These are phyloP conservation scores for Decapterus maruadsi DNA, from an alignment of 2,797 vertebrate species.

Conservation along the genomic window DNA sequence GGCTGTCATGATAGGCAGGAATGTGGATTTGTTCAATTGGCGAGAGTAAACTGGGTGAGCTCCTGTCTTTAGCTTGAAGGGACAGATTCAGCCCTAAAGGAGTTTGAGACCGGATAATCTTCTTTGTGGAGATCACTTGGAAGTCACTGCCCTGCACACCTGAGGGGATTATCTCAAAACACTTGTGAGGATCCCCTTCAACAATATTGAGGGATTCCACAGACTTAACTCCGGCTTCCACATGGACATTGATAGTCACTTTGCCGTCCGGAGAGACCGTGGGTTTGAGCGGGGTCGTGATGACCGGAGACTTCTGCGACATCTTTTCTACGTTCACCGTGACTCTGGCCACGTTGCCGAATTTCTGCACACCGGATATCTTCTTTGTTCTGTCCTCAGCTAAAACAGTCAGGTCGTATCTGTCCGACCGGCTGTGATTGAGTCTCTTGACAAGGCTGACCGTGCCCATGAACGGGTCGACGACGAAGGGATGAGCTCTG, in stretches of 20 bases:
- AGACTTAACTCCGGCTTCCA: conserved; percentile 84
- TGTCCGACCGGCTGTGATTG: conserved; percentile 86
- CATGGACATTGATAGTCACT: conserved; percentile 85
- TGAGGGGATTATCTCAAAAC: conserved; percentile 90
- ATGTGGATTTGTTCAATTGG: conserved; percentile 87
- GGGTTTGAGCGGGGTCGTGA: conserved; percentile 73
- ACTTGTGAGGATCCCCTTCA: conserved; percentile 88
- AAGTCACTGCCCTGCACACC: conserved; percentile 88
- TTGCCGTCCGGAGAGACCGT: conserved; percentile 69
- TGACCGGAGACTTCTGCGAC: conserved; percentile 78
- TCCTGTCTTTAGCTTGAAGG: conserved; percentile 90
- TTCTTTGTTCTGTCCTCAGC: conserved; percentile 95
- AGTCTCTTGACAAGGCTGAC: conserved; percentile 89
- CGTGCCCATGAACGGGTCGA: conserved; percentile 93
- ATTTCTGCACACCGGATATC: conserved; percentile 90
- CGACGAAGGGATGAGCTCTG: conserved; percentile 87
- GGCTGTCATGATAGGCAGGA: conserved; percentile 82
- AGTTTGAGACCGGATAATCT: conserved; percentile 89
- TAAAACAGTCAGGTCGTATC: conserved; percentile 91
- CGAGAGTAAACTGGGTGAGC: conserved; percentile 85
- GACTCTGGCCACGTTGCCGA: conserved; percentile 91
- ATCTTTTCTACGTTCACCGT: conserved; percentile 88
- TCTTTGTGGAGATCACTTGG: conserved; percentile 90
- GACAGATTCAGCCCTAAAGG: conserved; percentile 93
- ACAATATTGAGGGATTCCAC: conserved; percentile 89